Evolutionary conservation across 2,113 vertebrate species (phyloP), one percentile per base, ranked within the genome.

Genomic region (Phodopus roborovskii): DNA sequence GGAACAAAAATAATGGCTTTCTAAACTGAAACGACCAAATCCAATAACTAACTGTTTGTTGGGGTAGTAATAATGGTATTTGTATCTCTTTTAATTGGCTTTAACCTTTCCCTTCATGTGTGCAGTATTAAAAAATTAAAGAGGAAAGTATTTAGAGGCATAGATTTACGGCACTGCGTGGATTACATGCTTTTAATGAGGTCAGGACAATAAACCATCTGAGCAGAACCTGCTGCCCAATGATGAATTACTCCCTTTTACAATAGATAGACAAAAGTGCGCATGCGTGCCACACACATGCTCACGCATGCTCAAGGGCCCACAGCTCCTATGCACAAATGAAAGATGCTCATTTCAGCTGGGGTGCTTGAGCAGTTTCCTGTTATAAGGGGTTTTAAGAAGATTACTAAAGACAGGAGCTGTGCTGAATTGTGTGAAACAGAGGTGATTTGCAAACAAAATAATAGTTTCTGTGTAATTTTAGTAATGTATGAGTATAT

Each of bases 211-310:
- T 98, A 98, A 98, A 98, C 92, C 95, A 78, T 96, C 98, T 97
- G 98, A 98, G 92, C 98, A 98, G 97, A 94, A 97, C 96, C 92
- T 94, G 79, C 96, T 96, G 96, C 93, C 97, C 97, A 92, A 93
- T 99, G 99, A 99, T 99, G 98, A 99, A 99, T 99, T 97, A 91
- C 98, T 98, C 98, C 98, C 98, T 98, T 98, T 98, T 98, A 97
- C 97, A 97, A 81, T 33, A 93, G 95, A 97, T 92, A 97, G 96
- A 79, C 62, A 17, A 0, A 58, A 85, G 30, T 10, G 56, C 64
- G 79, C 22, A 0, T 68, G 45, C 26, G 50, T 39, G 50, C 20
- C 60, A 62, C 60, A 62, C 22, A 24, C 68, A 20, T 56, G 53
- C 53, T 56, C 17, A 0, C 22, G 0, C 84, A 26, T 13, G 3